A percentile compares a stretch with the other conserved stretches of the same genome.
Conservation (phyloP, 2,113 vertebrate genomes). For the Gavia stellata region DNA sequence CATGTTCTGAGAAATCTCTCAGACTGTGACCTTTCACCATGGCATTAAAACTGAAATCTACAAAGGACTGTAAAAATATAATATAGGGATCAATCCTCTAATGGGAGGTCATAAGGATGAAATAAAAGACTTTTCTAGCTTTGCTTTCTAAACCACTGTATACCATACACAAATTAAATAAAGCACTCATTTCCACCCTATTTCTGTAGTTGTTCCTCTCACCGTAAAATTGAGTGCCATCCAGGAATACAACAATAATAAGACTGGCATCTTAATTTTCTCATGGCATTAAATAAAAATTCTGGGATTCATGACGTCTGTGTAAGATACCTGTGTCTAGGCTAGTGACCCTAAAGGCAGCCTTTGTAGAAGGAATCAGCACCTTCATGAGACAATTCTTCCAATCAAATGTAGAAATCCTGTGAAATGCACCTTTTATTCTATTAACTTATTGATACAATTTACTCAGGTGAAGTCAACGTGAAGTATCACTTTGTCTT, state of each 20-base stretch:
- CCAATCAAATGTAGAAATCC: neutral
- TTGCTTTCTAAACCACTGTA: neutral
- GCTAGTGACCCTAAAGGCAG: neutral
- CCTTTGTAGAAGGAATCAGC: neutral
- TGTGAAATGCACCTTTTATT: neutral
- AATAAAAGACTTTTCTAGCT: neutral
- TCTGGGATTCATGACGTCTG: neutral
- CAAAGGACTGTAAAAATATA: neutral
- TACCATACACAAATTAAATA: neutral
- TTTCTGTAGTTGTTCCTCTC: neutral
- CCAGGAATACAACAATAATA: neutral
- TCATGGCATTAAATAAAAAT: neutral
- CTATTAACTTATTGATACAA: neutral
- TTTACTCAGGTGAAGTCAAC: neutral
- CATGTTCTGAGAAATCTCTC: neutral
- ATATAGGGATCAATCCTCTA: neutral
- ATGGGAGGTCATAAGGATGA: neutral
- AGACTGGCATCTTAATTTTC: neutral
- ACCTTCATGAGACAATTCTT: neutral
- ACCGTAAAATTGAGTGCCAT: neutral
- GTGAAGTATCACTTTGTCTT: neutral
- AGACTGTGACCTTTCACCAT: neutral
- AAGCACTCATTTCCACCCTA: neutral
- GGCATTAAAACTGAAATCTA: neutral
- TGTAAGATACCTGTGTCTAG: neutral